Base-by-base conservation (phyloP, 92 coral and sea anemone species). In the Siderastrea radians region DNA sequence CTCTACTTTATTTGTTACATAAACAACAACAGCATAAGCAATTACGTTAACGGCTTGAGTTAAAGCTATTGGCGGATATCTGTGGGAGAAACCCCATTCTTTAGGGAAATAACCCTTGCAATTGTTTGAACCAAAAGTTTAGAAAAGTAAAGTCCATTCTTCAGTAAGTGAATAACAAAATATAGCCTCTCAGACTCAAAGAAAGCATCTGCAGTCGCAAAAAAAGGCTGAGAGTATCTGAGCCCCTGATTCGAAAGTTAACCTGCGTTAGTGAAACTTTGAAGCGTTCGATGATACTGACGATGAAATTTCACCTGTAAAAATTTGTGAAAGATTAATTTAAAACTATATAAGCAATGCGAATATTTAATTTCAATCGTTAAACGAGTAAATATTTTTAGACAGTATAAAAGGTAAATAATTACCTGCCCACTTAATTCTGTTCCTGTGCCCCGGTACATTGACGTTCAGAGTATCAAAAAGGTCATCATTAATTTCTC, bases 391-490 rank as follows among this genome's bases (percentile, higher is more conserved):
- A 15, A 44, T 0, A 5, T 10, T 11, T 10, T 48, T 7, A 44
- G 65, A 60, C 9, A 46, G 50, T 26, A n/a, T 48, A 43, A 15
- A 7, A 59, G 60, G 26, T 12, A 55, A 77, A 48, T 48, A 59
- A 6, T 74, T 87, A 94, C 99, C 98, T 92, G 96, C 94, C 11
- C 81, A 62, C 8, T 44, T 54, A 1, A 96, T 59, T 76, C 99
- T 86, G 14, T 94, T 96, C 76, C 98, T 83, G 74, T 94, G 98
- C 3, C 96, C 98, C 3, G 98, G 96, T 3, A 93, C 70, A 85
- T 77, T 85, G 52, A 96, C 88, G 13, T 89, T 93, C 1, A 94
- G 79, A 1, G 88, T 80, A 55, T 91, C 95, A 2, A 96, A 77
- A 0, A 86, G 75, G 10, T 88, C 92, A 17, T 96, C 96, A 7